These are phyloP conservation scores for Bombus superbus DNA, from an alignment of 1,140 invertebrate genomes.

Conservation along the genomic window DNA sequence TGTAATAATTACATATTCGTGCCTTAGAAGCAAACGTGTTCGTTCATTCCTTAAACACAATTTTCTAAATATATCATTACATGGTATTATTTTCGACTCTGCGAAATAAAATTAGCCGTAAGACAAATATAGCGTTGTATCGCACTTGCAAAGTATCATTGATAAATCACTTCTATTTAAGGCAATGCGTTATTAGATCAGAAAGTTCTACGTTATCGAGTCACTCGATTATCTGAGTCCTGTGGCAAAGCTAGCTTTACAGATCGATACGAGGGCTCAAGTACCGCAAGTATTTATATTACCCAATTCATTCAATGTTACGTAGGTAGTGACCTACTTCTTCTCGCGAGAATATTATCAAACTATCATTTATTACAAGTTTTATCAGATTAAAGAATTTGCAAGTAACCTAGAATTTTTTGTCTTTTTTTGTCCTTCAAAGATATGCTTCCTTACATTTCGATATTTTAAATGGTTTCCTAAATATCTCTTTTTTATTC, in stretches of 20 bases:
- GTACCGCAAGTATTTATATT: constrained; percentile 50
- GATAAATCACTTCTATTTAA: neutral
- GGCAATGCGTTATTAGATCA: neutral
- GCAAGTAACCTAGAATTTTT: neutral
- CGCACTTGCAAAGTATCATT: neutral
- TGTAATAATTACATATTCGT: neutral
- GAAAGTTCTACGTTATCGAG: neutral
- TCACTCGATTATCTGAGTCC: neutral
- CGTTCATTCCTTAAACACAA: neutral
- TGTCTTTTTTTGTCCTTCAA: too few species aligned
- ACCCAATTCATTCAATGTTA: constrained; percentile 51
- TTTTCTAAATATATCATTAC: neutral
- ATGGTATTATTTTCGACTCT: neutral
- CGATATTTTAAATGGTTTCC: too few species aligned
- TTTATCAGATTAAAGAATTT: neutral
- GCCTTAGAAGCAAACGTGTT: neutral
- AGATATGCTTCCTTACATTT: too few species aligned
- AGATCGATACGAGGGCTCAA: constrained; percentile 48
- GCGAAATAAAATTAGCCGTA: neutral
- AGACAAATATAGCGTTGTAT: neutral
- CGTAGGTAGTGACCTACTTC: constrained; percentile 48
- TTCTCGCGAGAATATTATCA: constrained; percentile 44
- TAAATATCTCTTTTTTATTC: too few species aligned
- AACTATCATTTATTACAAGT: constrained; percentile 20
- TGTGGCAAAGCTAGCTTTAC: neutral